Conservation (phyloP, 2,797 vertebrate genomes). For the Crypturellus tataupa region DNA sequence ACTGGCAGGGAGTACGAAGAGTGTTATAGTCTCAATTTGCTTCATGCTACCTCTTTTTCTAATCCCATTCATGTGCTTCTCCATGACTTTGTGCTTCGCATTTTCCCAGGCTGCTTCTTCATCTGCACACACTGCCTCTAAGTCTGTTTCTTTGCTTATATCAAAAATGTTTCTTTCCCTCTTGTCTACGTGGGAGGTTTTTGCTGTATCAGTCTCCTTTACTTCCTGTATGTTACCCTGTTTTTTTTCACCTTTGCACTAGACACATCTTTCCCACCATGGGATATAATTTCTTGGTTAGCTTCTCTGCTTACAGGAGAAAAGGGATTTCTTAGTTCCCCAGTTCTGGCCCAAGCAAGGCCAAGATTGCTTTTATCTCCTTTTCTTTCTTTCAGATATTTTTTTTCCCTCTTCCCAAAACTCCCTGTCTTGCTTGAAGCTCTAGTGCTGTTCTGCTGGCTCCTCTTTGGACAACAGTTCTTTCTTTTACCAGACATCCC, state of each 20-base stretch:
- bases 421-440: neutral
- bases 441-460: neutral
- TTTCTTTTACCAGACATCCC: neutral
- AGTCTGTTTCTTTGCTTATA: neutral
- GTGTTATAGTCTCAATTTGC: conserved; percentile 47
- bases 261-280: neutral
- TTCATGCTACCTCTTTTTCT: neutral
- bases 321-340: neutral
- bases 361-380: neutral
- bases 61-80: neutral
- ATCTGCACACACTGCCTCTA: neutral
- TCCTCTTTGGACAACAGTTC: accelerated
- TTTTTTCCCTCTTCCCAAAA: neutral
- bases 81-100: neutral
- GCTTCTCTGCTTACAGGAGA: neutral
- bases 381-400: neutral
- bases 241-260: neutral
- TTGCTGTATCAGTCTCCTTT: neutral
- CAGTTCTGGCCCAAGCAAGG: neutral
- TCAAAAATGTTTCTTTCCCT: neutral
- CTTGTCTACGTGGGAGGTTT: neutral
- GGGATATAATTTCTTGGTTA: neutral
- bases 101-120: neutral
- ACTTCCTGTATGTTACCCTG: neutral
- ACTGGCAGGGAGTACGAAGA: conserved; percentile 12